Evolutionary conservation across 1,140 invertebrate genomes (phyloP), one percentile per base, ranked within the genome.

Genomic region (Dendrolimus punctatus): DNA sequence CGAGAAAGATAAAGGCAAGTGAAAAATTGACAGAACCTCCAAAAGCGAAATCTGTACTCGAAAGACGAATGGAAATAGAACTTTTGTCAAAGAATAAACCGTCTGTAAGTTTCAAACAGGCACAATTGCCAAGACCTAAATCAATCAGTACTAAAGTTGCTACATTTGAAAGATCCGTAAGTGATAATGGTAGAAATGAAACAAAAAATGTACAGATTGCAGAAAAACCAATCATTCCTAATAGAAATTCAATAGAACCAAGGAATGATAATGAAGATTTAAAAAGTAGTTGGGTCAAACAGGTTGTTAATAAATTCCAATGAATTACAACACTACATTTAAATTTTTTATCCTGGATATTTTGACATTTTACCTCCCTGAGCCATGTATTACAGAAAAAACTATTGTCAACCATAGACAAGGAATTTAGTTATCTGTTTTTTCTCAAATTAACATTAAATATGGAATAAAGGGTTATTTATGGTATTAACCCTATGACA

Each of bases 271-370:
- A 49, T 7, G 85, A 73, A n/a, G 81, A 79, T 39, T 56, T 65
- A 6, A 87, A 83, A 68, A 72, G 70, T 8, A 87, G 85, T 58
- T 88, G 87, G 87, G 87, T 88, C 0, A 88, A 87, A 60, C 84
- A 87, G 60, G 82, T 88, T 54, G 87, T 88, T 39, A 87, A 88
- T 66, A 86, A 86, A 85, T 88, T 88, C 64, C 87, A 88, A 79
- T 88, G 68, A 85, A 62, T 55, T 76, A 61, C 67, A 60, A 55
- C 10, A n/a, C n/a, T n/a, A n/a, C n/a, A n/a, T n/a, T n/a, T n/a
- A n/a, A n/a, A n/a, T n/a, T n/a, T 23, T 23, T 23, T 23, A 23
- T 23, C 23, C 23, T 23, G 3, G 23, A 23, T 23, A 23, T 23
- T 23, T 23, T 23, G n/a, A n/a, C n/a, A n/a, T n/a, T n/a, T n/a